Base-by-base conservation (phyloP, 2,888 invertebrate genomes). In the Syrista parreyssii region DNA sequence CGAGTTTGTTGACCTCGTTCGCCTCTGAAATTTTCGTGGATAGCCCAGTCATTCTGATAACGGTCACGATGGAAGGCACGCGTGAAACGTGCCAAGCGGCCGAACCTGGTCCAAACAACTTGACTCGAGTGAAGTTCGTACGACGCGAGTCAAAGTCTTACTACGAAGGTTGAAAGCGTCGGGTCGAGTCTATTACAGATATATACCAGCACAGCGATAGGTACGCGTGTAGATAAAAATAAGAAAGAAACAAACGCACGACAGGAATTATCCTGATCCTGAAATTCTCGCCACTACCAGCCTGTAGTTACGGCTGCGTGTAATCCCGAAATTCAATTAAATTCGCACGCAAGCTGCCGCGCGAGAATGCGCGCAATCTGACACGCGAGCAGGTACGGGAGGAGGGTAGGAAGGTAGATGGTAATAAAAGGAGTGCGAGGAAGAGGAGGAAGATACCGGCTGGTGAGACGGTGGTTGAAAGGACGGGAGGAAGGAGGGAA, bases 1-100 rank as follows among this genome's bases (percentile, higher is more conserved):
- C 31, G 73, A 73, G 78, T 78, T 78, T 75, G 75, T 75, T 72
- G 34, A 78, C 78, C 78, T 73, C 68, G 40, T 55, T 55, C 40
- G 40, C 23, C 40, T 55, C 23, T 55, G 74, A 77, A 77, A 69
- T 55, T 55, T 74, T 77, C 74, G 77, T 68, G 76, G 76, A 76
- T 76, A 40, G 55, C 68, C 72, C 76, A 74, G 73, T 74, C 76
- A 73, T 76, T 76, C 73, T 76, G 76, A 76, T 76, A 76, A 76
- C 76, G 74, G 76, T 76, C 74, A 74, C 74, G 76, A 74, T 9
- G 40, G 40, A 55, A 55, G 40, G 40, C 15, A 55, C 40, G 40
- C 40, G 40, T 55, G 40, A 55, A 55, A 55, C 23, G 23, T 55
- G 23, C 40, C 40, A 55, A 55, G 40, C 40, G 40, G 23, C 40